phyloP scores from a whole-genome alignment of 2,888 invertebrate genomes.

The Capitulum mitella region DNA sequence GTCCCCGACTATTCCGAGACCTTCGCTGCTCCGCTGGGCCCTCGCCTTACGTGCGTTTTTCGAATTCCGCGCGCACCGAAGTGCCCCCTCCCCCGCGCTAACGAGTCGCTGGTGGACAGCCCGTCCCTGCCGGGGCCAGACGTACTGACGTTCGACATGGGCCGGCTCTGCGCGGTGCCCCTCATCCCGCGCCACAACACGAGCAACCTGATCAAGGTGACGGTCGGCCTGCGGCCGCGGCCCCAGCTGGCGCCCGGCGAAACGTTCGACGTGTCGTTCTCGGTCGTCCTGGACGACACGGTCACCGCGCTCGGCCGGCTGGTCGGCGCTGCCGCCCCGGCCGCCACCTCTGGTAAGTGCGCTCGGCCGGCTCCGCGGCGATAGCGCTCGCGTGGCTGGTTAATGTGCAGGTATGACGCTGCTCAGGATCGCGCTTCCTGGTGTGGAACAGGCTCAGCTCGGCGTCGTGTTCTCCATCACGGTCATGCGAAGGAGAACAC shows the following conservation, averaged over 20 bases:
- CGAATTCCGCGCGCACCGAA: too few species aligned
- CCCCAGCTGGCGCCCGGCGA: neutral
- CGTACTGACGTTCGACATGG: slow-evolving; percentile 13
- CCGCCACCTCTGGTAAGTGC: too few species aligned
- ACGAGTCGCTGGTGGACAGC: neutral
- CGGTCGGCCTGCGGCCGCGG: slow-evolving; percentile 6
- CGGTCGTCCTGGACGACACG: neutral
- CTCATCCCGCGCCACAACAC: neutral
- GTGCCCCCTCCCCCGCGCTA: neutral
- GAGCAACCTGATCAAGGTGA: neutral
- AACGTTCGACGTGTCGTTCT: neutral
- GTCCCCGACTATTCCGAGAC: too few species aligned
- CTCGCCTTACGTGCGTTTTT: too few species aligned
- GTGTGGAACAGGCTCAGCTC: too few species aligned
- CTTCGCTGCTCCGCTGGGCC: too few species aligned
- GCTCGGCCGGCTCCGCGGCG: too few species aligned
- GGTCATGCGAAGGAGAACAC: too few species aligned
- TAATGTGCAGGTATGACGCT: too few species aligned
- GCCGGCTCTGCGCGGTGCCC: neutral
- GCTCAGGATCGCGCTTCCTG: too few species aligned
- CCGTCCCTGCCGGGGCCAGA: neutral
- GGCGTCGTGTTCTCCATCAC: too few species aligned
- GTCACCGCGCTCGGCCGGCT: neutral
- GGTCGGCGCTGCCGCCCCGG: neutral
- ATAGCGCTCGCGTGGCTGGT: too few species aligned